Base-by-base conservation (phyloP, 2,797 vertebrate species). In the Chromobotia macracanthus region DNA sequence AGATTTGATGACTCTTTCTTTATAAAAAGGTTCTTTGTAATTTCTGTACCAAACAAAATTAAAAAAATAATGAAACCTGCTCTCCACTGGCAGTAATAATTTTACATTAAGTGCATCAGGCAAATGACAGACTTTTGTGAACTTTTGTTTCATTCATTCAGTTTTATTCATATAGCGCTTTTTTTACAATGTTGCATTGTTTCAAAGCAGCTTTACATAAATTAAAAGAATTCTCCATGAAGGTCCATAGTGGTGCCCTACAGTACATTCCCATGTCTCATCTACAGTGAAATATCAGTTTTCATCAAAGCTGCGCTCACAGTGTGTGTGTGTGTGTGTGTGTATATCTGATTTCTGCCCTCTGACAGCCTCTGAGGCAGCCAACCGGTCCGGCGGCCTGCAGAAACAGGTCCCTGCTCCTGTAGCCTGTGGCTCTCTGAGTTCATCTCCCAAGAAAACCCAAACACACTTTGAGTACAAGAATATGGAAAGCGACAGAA, bases 401-500 rank as follows among this genome's bases (percentile, higher is more conserved):
- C 82, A 86, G 86, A 90, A 89, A 90, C 91, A 90, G 91, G 91
- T 91, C 53, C 48, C 68, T 63, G 67, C 31, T 73, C 21, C 64
- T 79, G 44, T 69, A 12, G 13, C 82, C 55, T 2, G 35, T 73
- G 70, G 67, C 67, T 68, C 35, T 77, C 64, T 51, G 53, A 65
- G 51, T 78, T 87, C 86, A 68, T 88, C 87, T 90, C 80, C 83
- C 87, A 77, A 87, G 87, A 77, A 89, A 72, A 78, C 86, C 87
- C 89, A 92, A 92, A 92, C 88, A 48, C 65, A 85, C 89, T 89
- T 87, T 92, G 92, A 93, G 90, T 88, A 92, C 90, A 85, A 93
- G 90, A 93, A 94, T 93, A 93, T 93, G 92, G 93, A 93, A 93
- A 86, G 88, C 93, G 93, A 94, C 93, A 93, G 90, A 92, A 93